Evolutionary conservation across 2,113 vertebrate species (phyloP).

Genomic region (Corythornis madagascariensis): DNA sequence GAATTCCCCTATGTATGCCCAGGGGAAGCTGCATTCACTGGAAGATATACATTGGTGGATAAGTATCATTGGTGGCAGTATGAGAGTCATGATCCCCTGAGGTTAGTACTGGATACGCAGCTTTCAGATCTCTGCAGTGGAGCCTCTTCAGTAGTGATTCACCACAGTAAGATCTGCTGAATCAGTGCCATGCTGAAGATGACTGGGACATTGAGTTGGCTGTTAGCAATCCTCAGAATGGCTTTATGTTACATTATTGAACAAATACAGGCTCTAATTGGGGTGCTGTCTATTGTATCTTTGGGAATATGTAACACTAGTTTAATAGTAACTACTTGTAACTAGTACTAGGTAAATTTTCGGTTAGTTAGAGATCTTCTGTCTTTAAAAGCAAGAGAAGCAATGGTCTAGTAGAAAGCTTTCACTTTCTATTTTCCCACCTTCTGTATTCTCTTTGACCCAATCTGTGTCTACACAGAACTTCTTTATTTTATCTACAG

Average conservation of each 20-base stretch:
- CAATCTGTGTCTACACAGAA: neutral
- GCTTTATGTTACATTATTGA: neutral
- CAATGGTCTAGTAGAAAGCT: neutral
- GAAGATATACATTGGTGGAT: neutral
- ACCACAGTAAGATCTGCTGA: neutral
- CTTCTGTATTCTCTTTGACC: neutral
- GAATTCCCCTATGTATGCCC: neutral
- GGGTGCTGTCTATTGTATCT: neutral
- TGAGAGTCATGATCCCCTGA: slow-evolving; percentile 19
- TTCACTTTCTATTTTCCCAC: neutral
- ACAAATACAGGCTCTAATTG: neutral
- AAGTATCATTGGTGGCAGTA: slow-evolving; percentile 20
- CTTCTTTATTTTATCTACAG: slow-evolving; percentile 1
- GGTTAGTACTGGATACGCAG: neutral
- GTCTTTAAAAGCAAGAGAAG: neutral
- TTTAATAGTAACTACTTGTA: neutral
- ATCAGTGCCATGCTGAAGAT: neutral
- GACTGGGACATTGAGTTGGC: neutral
- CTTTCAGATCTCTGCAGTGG: slow-evolving; percentile 19
- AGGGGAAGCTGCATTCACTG: slow-evolving; percentile 1
- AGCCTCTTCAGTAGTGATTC: slow-evolving; percentile 31
- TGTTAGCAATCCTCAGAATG: neutral
- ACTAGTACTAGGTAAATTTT: neutral
- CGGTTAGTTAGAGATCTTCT: neutral
- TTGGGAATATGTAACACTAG: neutral